Percentiles rank a stretch among this genome's conserved stretches.
Evolutionary conservation across 2,113 vertebrate genomes (phyloP).

Genomic region (Hypomesus transpacificus): DNA sequence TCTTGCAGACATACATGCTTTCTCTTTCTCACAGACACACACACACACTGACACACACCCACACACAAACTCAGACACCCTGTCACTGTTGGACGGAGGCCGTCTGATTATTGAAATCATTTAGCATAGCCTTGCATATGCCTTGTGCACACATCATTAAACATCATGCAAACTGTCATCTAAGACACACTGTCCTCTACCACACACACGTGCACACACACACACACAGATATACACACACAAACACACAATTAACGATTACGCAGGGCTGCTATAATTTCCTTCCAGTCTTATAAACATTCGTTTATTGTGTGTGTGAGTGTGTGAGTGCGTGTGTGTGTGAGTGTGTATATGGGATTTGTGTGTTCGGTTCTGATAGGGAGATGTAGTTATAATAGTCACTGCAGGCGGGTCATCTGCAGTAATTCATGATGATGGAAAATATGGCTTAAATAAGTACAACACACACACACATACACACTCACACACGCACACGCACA

Average conservation of each 20-base stretch:
- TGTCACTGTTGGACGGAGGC: constrained; percentile 44
- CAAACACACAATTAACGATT: constrained; percentile 55
- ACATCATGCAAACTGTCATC: constrained; percentile 35
- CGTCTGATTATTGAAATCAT: constrained; percentile 65
- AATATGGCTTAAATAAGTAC: constrained; percentile 22
- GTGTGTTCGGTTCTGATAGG: constrained; percentile 24
- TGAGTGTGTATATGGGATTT: constrained; percentile 17
- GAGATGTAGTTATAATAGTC: constrained; percentile 58
- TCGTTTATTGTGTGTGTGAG: constrained; percentile 60
- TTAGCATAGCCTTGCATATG: constrained; percentile 31
- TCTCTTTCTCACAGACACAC: not conserved
- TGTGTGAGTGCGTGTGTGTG: constrained; percentile 49
- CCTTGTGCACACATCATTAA: constrained; percentile 34
- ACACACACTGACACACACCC: constrained; percentile 1
- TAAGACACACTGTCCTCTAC: constrained; percentile 18
- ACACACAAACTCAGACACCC: not conserved
- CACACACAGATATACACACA: constrained; percentile 6
- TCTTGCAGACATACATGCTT: not conserved
- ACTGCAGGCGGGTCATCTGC: constrained; percentile 69
- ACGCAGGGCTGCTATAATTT: constrained; percentile 62
- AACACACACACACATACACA: not conserved
- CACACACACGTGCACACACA: not conserved
- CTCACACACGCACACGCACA: not conserved
- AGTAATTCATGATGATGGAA: constrained; percentile 67
- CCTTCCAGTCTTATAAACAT: constrained; percentile 61